These are phyloP conservation scores for Galaxias olidus DNA, from an alignment of 2,797 vertebrate species.

Conservation along the genomic window DNA sequence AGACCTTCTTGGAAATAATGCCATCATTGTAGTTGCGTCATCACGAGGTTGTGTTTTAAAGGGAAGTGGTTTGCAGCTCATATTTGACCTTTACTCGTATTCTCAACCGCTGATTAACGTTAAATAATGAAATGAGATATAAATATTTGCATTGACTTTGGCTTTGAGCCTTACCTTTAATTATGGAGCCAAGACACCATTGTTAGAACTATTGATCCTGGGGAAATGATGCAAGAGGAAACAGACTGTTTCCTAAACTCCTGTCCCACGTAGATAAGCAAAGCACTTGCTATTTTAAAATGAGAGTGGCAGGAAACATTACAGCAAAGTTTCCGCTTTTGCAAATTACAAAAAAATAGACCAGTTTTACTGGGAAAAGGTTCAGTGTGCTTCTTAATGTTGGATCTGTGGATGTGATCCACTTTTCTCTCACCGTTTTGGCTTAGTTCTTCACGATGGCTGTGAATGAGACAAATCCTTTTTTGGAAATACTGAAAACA, in stretches of 20 bases:
- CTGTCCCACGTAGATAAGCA: constrained; percentile 92
- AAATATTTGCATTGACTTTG: too few species aligned
- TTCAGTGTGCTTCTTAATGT: constrained; percentile 37
- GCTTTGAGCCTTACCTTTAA: not conserved
- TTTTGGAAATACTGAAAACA: constrained; percentile 79
- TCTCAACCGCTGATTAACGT: not conserved
- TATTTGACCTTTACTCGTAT: not conserved
- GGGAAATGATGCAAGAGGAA: constrained; percentile 98
- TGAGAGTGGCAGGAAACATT: constrained; percentile 92
- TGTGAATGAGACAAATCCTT: constrained; percentile 71
- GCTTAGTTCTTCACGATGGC: constrained; percentile 82
- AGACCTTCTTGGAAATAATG: constrained; percentile 14
- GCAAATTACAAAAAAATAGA: constrained; percentile 70
- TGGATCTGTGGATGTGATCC: constrained; percentile 37
- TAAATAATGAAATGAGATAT: not conserved
- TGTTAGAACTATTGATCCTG: constrained; percentile 74
- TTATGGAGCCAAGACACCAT: constrained; percentile 53
- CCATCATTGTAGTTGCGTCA: constrained; percentile 13
- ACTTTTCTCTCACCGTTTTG: constrained; percentile 46
- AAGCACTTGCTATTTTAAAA: constrained; percentile 86
- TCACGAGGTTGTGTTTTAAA: constrained; percentile 13
- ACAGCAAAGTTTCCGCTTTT: constrained; percentile 89
- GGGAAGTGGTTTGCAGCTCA: not conserved
- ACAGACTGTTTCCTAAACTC: constrained; percentile 80
- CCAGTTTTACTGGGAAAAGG: constrained; percentile 60